Evolutionary conservation across 2,888 invertebrate genomes (phyloP).

Genomic region (Augiades crinisus): DNA sequence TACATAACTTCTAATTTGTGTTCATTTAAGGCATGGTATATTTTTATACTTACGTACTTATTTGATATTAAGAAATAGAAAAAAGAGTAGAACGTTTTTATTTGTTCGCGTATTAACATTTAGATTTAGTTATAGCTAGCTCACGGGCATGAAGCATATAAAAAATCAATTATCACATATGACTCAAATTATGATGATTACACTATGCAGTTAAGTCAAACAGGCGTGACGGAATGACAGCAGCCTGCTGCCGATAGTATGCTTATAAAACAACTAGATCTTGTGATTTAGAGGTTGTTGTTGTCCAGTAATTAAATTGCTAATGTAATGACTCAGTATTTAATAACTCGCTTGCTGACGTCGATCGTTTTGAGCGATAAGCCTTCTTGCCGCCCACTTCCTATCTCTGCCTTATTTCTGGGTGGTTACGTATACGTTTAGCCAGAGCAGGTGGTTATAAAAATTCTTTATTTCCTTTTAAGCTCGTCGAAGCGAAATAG

Average conservation of each 20-base stretch:
- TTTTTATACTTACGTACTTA: no score
- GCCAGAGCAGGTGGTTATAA: constrained; percentile 31
- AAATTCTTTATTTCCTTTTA: constrained; percentile 26
- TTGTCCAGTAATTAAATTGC: constrained; percentile 38
- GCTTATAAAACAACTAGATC: constrained; percentile 1
- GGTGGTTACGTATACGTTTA: constrained; percentile 27
- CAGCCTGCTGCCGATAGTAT: constrained; percentile 1
- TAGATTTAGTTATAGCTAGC: background rate
- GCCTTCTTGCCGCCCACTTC: constrained; percentile 49
- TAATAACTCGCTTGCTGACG: constrained; percentile 40
- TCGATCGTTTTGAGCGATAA: constrained; percentile 51
- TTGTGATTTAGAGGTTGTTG: constrained; percentile 15
- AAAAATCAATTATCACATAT: background rate
- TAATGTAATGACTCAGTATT: constrained; percentile 42
- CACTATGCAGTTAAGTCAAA: background rate
- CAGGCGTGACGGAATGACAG: constrained; percentile 14
- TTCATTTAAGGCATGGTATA: no score
- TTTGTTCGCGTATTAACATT: no score
- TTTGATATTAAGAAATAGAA: no score
- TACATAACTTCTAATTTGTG: no score
- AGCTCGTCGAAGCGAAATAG: constrained; percentile 17
- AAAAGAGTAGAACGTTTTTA: no score
- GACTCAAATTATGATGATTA: background rate
- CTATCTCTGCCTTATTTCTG: constrained; percentile 38
- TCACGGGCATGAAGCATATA: background rate